Evolutionary conservation across 2,888 invertebrate genomes (phyloP).

Genomic region (Artemia sinica): DNA sequence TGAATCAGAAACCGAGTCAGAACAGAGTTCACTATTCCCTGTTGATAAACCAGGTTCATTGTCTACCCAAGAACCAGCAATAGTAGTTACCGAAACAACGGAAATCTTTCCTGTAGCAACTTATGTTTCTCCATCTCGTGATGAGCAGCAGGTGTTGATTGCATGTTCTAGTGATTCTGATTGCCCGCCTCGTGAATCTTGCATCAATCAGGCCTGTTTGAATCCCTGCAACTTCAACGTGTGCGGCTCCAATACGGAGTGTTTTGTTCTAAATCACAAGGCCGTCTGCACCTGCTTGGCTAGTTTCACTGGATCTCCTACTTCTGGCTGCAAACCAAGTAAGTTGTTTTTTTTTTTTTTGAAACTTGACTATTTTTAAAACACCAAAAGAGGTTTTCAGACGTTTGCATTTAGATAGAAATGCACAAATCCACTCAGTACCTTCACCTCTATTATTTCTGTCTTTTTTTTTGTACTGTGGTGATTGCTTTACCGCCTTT

Average conservation of each 20-base stretch:
- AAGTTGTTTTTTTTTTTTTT: constrained; percentile 19
- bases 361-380: not conserved
- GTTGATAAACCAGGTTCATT: not conserved
- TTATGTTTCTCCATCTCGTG: not conserved
- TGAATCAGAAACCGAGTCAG: not conserved
- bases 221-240: constrained; percentile 37
- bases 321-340: constrained; percentile 28
- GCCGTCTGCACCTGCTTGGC: constrained; percentile 50
- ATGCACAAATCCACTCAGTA: constrained; percentile 18
- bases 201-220: constrained; percentile 30
- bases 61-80: not conserved
- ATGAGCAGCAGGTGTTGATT: not conserved
- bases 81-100: not conserved
- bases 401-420: constrained; percentile 12
- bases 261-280: constrained; percentile 51
- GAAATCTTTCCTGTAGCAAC: not conserved
- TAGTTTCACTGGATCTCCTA: constrained; percentile 30
- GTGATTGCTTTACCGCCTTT: no score
- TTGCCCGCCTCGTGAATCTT: constrained; percentile 66
- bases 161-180: constrained; percentile 71
- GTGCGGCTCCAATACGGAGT: constrained; percentile 41
- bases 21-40: not conserved
- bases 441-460: constrained; percentile 14
- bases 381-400: no score
- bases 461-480: constrained; percentile 24